Conservation (phyloP, 64 coral and sea anemone species). For the Hydrozoanthus tunicans region DNA sequence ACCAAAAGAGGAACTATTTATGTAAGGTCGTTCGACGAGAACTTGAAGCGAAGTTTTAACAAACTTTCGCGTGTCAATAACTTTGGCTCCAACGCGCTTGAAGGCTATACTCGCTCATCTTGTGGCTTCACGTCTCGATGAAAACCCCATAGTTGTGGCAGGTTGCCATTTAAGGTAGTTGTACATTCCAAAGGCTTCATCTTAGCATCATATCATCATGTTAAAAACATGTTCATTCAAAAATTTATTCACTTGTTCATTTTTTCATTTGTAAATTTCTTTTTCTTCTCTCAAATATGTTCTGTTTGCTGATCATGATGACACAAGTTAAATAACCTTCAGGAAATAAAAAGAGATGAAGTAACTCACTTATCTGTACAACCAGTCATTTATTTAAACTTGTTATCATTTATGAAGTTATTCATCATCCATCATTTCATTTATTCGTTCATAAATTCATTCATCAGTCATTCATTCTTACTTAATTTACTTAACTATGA, state of each 20-base stretch:
- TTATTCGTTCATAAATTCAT: conserved; percentile 22
- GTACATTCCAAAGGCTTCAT: background rate
- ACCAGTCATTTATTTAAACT: background rate
- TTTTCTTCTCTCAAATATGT: background rate
- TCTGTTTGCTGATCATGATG: too few relatives aligned
- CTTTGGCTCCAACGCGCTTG: background rate
- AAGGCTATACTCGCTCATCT: background rate
- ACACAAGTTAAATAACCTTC: too few relatives aligned
- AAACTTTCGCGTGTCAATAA: background rate
- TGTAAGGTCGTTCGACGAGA: background rate
- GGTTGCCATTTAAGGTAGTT: conserved; percentile 26
- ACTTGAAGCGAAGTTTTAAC: conserved; percentile 5
- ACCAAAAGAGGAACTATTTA: background rate
- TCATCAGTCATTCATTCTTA: background rate
- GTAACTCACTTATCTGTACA: background rate
- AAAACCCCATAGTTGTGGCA: too few relatives aligned
- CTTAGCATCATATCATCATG: background rate
- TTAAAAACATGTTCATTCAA: background rate
- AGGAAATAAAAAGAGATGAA: too few relatives aligned
- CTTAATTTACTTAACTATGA: too few relatives aligned
- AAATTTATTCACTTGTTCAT: background rate
- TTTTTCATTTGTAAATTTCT: background rate
- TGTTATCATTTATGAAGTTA: background rate
- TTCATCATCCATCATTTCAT: background rate
- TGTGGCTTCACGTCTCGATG: background rate